Evolutionary conservation across 2,888 invertebrate species (phyloP), one percentile per base, ranked within the genome.

Genomic region (Hoplodrina blanda): DNA sequence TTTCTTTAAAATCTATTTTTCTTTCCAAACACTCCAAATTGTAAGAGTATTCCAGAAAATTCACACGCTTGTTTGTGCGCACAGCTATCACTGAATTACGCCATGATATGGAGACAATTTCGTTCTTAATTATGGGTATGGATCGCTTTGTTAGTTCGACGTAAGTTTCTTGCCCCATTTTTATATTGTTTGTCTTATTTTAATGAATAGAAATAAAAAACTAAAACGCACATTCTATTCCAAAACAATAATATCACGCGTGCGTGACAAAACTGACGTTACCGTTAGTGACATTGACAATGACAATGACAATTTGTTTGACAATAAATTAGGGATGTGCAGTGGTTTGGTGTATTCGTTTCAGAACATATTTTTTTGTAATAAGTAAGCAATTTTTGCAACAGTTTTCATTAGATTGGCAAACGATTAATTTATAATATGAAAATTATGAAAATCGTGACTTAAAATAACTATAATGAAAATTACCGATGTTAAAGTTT

Each of bases 21-120:
- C 93, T 95, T 49, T 94, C 91, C n/a, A 90, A 82, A 79, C 91
- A 89, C 41, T 86, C 76, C 68, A 91, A 77, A 85, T 94, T 89
- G 61, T 90, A 89, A 0, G 91, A 82, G 62, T 89, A 90, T 62
- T 94, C 90, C 13, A 91, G 88, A 62, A 94, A 78, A 79, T 90
- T 86, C 57, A 94, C 69, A 25, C 92, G 91, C 85, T 91, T 93
- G 46, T 91, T 90, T 56, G 88, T 90, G 7, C 88, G 85, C n/a
- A 93, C 78, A 4, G 89, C 84, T 46, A 95, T 65, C 19, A 86
- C 80, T 1, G 89, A 88, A 78, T 92, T 89, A 37, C 90, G 84
- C 92, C 94, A 94, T 17, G 77, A 70, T 44, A 93, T 33, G 52
- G 55, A 71, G 0, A 87, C 85, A 59, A 91, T 90, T 73, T 92